These are phyloP conservation scores for Gavia stellata DNA, from an alignment of 2,113 vertebrate genomes.

Conservation along the genomic window DNA sequence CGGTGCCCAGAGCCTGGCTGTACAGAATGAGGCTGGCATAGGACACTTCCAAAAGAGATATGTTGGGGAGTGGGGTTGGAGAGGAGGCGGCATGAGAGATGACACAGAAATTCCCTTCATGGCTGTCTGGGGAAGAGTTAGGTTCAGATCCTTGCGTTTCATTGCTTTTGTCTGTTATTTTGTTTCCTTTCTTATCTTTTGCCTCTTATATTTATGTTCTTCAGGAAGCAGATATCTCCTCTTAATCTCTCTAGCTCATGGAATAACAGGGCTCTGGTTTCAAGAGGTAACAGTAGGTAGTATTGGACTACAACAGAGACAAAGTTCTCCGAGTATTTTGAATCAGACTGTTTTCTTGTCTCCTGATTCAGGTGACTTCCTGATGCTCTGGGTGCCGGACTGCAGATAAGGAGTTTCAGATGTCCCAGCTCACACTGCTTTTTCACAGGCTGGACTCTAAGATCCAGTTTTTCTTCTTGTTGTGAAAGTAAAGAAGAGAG, in stretches of 20 bases:
- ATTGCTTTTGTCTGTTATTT: neutral
- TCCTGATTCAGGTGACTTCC: no score
- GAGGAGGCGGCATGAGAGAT: no score
- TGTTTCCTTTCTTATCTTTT: neutral
- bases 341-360: neutral
- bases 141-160: neutral
- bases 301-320: neutral
- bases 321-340: neutral
- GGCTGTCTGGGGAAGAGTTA: neutral
- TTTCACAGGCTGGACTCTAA: neutral
- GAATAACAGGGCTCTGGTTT: neutral
- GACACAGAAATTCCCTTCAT: neutral
- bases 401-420: neutral
- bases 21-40: accelerated
- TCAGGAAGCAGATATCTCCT: neutral
- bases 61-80: neutral
- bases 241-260: no score
- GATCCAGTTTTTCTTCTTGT: neutral
- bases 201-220: neutral
- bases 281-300: neutral
- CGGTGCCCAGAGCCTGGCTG: neutral
- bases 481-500: neutral
- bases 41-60: neutral
- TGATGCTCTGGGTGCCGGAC: neutral
- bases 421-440: neutral